Evolutionary conservation across 2,888 invertebrate genomes (phyloP).

Genomic region (Pachydiplax longipennis): DNA sequence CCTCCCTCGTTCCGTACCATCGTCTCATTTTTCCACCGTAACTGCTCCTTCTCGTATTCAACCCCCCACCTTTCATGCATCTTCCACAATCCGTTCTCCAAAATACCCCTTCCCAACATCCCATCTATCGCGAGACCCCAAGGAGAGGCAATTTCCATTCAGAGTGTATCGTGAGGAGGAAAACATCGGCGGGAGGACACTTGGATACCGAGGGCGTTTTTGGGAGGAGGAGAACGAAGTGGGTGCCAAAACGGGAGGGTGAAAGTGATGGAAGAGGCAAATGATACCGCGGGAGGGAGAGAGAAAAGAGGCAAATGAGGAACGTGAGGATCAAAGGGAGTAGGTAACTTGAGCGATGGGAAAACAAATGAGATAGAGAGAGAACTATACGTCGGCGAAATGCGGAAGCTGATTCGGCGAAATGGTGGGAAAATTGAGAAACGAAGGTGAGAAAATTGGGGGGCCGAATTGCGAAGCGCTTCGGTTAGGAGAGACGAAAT

Average conservation of each 20-base stretch:
- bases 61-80: background rate
- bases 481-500: too few relatives aligned
- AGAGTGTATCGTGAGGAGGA: slow-evolving; percentile 23
- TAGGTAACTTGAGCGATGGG: background rate
- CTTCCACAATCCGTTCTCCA: background rate
- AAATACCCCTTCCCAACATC: background rate
- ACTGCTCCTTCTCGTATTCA: background rate
- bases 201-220: background rate
- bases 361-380: background rate
- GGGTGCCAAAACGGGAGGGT: background rate
- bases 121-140: background rate
- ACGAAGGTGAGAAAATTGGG: too few relatives aligned
- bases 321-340: background rate
- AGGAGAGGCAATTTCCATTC: slow-evolving; percentile 36
- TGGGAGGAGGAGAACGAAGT: background rate
- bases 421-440: too few relatives aligned
- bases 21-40: slow-evolving; percentile 17
- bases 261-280: background rate
- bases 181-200: background rate
- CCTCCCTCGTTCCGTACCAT: background rate
- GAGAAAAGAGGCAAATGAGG: background rate
- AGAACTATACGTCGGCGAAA: too few relatives aligned
- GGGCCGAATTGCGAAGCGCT: too few relatives aligned
- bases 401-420: too few relatives aligned
- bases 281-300: background rate